A percentile compares a stretch with the other conserved stretches of the same genome.
Conservation (phyloP, 2,888 invertebrate genomes). For the Agrilus biguttatus region DNA sequence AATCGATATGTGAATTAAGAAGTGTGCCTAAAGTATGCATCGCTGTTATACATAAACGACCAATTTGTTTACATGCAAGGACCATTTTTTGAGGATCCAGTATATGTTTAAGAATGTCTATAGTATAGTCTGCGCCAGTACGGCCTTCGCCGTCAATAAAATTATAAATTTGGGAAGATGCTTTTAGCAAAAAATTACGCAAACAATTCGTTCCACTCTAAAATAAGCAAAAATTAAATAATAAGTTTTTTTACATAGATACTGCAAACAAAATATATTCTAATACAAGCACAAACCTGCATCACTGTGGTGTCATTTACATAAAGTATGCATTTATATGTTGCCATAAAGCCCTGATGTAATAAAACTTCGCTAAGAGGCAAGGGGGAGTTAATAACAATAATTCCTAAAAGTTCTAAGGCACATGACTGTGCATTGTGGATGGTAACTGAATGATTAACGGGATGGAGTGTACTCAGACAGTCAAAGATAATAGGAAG, state of each 20-base stretch:
- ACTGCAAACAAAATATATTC: neutral
- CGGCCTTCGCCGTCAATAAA: constrained; percentile 8
- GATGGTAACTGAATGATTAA: constrained; percentile 4
- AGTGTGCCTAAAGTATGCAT: constrained; percentile 8
- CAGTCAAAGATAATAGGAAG: constrained; percentile 9
- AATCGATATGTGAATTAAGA: constrained; percentile 8
- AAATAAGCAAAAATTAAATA: constrained; percentile 4
- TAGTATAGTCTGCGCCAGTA: constrained; percentile 10
- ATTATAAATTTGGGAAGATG: constrained; percentile 5
- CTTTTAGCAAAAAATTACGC: constrained; percentile 9
- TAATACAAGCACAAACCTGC: constrained; percentile 5
- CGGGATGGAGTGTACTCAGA: constrained; percentile 3
- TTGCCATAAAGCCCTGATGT: constrained; percentile 7
- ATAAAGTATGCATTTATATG: constrained; percentile 9
- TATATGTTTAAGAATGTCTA: constrained; percentile 9
- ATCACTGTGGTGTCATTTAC: constrained; percentile 8
- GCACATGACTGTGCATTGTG: constrained; percentile 9
- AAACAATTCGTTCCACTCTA: constrained; percentile 10
- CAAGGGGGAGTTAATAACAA: constrained; percentile 9
- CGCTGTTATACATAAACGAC: constrained; percentile 10
- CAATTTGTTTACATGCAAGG: constrained; percentile 8
- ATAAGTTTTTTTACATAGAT: neutral
- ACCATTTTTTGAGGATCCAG: constrained; percentile 10
- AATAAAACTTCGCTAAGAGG: constrained; percentile 9
- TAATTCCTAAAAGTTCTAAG: constrained; percentile 8